These are phyloP conservation scores for Himantopus leucocephalus DNA, from an alignment of 2,113 vertebrate species.

Conservation along the genomic window DNA sequence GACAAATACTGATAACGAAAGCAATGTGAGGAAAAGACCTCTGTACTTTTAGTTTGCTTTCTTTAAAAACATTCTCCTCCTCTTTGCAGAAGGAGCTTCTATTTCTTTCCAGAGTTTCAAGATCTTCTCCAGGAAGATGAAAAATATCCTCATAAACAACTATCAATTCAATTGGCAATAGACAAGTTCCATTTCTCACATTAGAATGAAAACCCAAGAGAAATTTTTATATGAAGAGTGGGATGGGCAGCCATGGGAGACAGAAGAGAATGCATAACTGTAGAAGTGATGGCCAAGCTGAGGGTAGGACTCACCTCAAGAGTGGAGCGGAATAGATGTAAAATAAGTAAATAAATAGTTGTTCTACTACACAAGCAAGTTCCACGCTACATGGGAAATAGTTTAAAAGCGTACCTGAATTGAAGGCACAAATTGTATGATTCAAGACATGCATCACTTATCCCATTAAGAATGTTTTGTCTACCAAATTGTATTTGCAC, in stretches of 20 bases:
- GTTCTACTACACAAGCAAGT: background rate
- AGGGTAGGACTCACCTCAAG: background rate
- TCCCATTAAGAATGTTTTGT: background rate
- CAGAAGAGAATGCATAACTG: background rate
- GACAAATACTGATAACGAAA: background rate
- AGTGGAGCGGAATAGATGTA: rapidly evolving
- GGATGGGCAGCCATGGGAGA: background rate
- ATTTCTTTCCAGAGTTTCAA: background rate
- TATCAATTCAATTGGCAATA: background rate
- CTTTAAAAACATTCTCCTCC: background rate
- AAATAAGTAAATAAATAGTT: background rate
- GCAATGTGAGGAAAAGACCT: background rate
- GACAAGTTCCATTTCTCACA: background rate
- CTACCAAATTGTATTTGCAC: background rate
- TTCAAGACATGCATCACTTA: background rate
- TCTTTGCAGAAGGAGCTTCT: background rate
- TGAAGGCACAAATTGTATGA: background rate
- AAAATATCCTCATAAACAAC: background rate
- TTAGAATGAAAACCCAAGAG: background rate
- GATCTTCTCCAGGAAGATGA: background rate
- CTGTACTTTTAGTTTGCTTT: background rate
- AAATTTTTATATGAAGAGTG: background rate
- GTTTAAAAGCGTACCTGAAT: background rate
- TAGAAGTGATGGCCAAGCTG: background rate
- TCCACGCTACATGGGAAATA: background rate